phyloP scores from a whole-genome alignment of 2,113 vertebrate genomes.

The Triplophysa dalaica region DNA sequence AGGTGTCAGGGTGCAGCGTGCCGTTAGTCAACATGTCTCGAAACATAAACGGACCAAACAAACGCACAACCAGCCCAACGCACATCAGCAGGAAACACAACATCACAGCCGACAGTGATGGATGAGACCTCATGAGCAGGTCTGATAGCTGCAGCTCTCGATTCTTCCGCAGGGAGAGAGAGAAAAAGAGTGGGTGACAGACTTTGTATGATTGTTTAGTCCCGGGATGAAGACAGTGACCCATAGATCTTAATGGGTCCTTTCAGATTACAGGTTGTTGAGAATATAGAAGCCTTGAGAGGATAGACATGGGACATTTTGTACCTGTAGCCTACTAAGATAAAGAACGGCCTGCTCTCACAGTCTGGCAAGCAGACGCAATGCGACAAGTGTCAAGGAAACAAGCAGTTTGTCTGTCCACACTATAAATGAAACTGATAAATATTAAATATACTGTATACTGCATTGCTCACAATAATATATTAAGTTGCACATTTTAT shows the following conservation, averaged over 20 bases:
- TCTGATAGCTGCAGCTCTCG: conserved; percentile 9
- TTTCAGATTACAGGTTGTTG: conserved; percentile 40
- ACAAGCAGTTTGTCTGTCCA: too few species aligned
- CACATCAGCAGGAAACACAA: conserved; percentile 68
- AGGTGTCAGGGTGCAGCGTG: conserved; percentile 69
- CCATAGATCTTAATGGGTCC: conserved; percentile 32
- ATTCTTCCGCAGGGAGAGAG: not conserved
- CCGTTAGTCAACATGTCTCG: conserved; percentile 73
- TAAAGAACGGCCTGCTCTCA: too few species aligned
- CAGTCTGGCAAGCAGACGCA: too few species aligned
- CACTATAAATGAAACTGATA: too few species aligned
- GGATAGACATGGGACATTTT: conserved; percentile 25
- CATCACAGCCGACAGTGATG: conserved; percentile 77
- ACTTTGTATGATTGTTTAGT: not conserved
- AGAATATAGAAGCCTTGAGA: conserved; percentile 41
- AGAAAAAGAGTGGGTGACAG: not conserved
- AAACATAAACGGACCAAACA: conserved; percentile 75
- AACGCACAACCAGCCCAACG: conserved; percentile 71
- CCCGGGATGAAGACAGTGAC: conserved; percentile 19
- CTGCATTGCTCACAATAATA: too few species aligned
- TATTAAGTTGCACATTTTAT: too few species aligned
- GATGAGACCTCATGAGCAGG: conserved; percentile 65
- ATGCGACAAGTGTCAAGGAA: too few species aligned
- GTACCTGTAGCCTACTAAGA: too few species aligned
- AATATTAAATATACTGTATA: too few species aligned